Percentiles rank a stretch among this genome's conserved stretches.
These are phyloP conservation scores for Halocaridina rubra DNA, from an alignment of 2,888 invertebrate species.

Conservation along the genomic window DNA sequence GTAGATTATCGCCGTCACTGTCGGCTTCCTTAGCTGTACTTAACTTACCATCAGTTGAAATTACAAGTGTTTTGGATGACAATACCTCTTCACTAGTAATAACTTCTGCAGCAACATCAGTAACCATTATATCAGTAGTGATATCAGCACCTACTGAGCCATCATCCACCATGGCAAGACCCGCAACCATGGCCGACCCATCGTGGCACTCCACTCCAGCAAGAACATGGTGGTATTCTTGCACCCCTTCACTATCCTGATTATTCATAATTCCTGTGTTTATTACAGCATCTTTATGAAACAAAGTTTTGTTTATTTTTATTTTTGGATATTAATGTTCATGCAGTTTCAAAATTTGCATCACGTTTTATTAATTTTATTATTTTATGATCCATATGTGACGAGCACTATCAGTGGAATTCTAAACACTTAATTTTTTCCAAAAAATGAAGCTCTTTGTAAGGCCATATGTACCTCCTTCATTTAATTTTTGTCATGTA, in stretches of 20 bases:
- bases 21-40: background rate
- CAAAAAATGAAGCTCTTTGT: no score
- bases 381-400: no score
- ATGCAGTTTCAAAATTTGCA: no score
- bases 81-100: slow-evolving; percentile 23
- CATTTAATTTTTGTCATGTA: no score
- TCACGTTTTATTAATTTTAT: no score
- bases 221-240: slow-evolving; percentile 27
- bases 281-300: background rate
- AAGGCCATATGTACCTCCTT: no score
- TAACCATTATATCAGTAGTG: slow-evolving; percentile 19
- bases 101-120: background rate
- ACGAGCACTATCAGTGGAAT: background rate
- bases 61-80: background rate
- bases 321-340: no score
- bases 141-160: background rate
- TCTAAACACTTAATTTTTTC: no score
- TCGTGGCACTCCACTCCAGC: slow-evolving; percentile 5
- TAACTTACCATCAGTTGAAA: background rate
- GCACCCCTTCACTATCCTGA: background rate
- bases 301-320: no score
- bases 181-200: slow-evolving; percentile 22
- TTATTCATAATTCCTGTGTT: background rate
- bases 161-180: slow-evolving; percentile 19
- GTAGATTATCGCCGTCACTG: background rate